Evolutionary conservation across 2,888 invertebrate genomes (phyloP), one percentile per base, ranked within the genome.

Genomic region (Troides aeacus): DNA sequence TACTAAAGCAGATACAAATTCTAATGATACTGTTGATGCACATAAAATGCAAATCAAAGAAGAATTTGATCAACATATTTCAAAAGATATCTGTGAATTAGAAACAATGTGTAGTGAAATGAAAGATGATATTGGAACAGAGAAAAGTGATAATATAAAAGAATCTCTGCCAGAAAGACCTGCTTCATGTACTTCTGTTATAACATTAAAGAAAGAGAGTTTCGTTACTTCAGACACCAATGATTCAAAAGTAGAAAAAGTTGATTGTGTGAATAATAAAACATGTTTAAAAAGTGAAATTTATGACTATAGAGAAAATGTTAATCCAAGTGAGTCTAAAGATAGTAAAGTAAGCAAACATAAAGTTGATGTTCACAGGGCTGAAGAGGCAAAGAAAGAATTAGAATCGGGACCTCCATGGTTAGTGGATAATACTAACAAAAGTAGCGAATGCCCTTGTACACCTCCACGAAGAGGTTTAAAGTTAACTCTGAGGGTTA

Each of bases 401-500:
- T 78, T 84, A 39, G 89, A 84, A 64, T 80, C 84, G 42, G 88
- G 86, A 50, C 90, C 90, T 36, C 88, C 89, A 46, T 90, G 90
- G 92, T 76, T 90, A 79, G 86, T 79, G 72, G 93, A 90, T 73
- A 90, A 88, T 77, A 88, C 90, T n/a, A 91, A 90, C 73, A 90
- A 88, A 78, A 87, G 88, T 75, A 85, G 83, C 75, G 91, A 89
- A 73, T 92, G 92, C 74, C 94, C 94, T 3, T 92, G 91, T 71
- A 94, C 94, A 23, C 94, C 94, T 21, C 94, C 94, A 63, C 87
- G 94, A 8, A 90, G 94, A 65, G 93, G 96, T 7, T 85, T 97
- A 66, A 97, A 97, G 82, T 85, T 98, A 72, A 97, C 97, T 8
- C 87, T 98, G 71, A 94, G 97, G 7, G 96, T 98, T 94, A 97